Percentiles rank a stretch among this genome's conserved stretches.
Evolutionary conservation across 2,113 vertebrate species (phyloP).

Genomic region (Pterophyllum scalare): DNA sequence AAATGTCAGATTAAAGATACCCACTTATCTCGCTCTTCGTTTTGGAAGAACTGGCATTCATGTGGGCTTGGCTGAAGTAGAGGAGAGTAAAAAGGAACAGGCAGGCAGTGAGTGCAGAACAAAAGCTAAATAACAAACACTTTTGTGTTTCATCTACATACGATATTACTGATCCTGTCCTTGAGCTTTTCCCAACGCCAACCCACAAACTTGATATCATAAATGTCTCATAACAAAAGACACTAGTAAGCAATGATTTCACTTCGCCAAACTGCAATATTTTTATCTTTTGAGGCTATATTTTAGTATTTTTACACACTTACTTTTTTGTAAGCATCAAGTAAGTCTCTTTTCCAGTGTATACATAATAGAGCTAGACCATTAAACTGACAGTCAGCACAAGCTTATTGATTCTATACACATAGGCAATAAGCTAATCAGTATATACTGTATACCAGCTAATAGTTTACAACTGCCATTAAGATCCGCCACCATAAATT

Average conservation of each 20-base stretch:
- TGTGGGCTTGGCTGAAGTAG: slow-evolving; percentile 4
- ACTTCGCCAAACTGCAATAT: background rate
- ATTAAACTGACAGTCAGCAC: background rate
- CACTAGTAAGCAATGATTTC: background rate
- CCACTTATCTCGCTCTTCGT: background rate
- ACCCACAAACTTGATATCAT: background rate
- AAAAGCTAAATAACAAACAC: background rate
- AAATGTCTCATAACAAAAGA: background rate
- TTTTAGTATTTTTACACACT: background rate
- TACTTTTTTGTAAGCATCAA: too few relatives aligned
- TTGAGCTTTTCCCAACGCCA: background rate
- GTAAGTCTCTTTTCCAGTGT: background rate
- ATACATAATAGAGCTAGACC: background rate
- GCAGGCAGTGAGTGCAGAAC: background rate
- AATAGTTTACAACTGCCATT: background rate
- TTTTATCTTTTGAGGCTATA: background rate
- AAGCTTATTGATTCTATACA: background rate
- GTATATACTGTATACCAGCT: background rate
- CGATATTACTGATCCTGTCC: background rate
- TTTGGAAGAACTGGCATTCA: slow-evolving; percentile 1
- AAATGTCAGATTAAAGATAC: slow-evolving; percentile 30
- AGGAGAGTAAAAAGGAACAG: slow-evolving; percentile 12
- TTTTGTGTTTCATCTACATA: slow-evolving; percentile 7
- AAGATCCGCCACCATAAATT: background rate
- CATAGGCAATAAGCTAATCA: background rate